Conservation (phyloP, 2,888 invertebrate genomes). For the Saturnia japonica region DNA sequence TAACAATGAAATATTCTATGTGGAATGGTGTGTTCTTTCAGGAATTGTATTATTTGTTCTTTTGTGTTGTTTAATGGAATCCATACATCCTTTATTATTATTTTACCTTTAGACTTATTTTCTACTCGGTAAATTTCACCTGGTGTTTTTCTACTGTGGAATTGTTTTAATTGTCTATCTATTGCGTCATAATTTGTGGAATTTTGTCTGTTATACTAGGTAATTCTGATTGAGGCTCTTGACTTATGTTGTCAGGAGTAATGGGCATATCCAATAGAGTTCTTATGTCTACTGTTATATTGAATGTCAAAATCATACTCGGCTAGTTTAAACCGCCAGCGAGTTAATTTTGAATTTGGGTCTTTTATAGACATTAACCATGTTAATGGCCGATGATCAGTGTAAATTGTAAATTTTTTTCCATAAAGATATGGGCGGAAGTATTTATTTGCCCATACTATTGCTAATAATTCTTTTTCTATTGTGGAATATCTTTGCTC, state of each 20-base stretch:
- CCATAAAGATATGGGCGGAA: too few species aligned
- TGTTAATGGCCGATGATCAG: too few species aligned
- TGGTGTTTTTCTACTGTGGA: slow-evolving; percentile 29
- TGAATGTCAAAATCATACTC: slow-evolving; percentile 37
- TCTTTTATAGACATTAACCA: slow-evolving; percentile 39
- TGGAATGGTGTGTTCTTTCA: slow-evolving; percentile 30
- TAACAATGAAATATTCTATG: slow-evolving; percentile 29
- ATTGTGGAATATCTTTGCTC: slow-evolving; percentile 37
- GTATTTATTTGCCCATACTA: too few species aligned
- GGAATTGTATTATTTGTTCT: slow-evolving; percentile 28
- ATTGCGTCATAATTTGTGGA: slow-evolving; percentile 29
- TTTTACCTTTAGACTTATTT: slow-evolving; percentile 32
- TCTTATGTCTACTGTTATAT: slow-evolving; percentile 34
- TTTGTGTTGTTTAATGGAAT: slow-evolving; percentile 32
- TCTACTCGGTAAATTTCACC: slow-evolving; percentile 29
- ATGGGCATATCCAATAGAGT: slow-evolving; percentile 38
- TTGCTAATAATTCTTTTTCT: slow-evolving; percentile 46
- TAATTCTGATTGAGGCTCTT: neutral
- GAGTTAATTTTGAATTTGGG: slow-evolving; percentile 46
- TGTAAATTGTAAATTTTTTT: too few species aligned
- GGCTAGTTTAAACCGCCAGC: slow-evolving; percentile 47
- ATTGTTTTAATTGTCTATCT: slow-evolving; percentile 34
- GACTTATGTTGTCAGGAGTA: slow-evolving; percentile 24
- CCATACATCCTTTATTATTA: slow-evolving; percentile 30
- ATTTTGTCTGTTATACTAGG: neutral